Evolutionary conservation across 2,797 vertebrate genomes (phyloP), one percentile per base, ranked within the genome.

Genomic region (Anisognathus igniventris): DNA sequence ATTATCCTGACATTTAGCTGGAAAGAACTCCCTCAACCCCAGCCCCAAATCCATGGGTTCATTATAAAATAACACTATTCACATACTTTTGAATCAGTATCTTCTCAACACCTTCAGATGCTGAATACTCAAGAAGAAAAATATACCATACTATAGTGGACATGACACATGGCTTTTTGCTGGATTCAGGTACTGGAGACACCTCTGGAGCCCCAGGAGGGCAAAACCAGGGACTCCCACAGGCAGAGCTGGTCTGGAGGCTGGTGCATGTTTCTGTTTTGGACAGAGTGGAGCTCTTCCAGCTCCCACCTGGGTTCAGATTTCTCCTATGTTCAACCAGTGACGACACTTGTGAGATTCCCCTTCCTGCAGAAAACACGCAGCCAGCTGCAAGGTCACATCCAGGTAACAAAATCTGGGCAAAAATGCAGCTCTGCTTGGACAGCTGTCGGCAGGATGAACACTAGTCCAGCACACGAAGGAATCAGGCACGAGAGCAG

Each of bases 101-200:
- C 96, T 97, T 96, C 96, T 95, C 86, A 96, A 96, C 92, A 96
- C 92, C 86, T 97, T 97, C 96, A 97, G 97, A 96, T 97, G 97
- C 96, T 97, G 97, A 97, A 97, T 97, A 97, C 97, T 96, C 93
- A 90, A 94, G 92, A 88, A 95, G 90, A 94, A 96, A 94, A 97
- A 96, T 81, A 96, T 35, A 95, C 93, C 40, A 91, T 37, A 30
- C 88, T 95, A 45, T 78, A 91, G 81, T 3, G 79, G 97, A 88
- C 92, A 31, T 77, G 94, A 84, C 95, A 91, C 94, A 94, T 95
- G 96, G 93, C 95, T 96, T 96, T 90, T 58, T 58, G 91, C 85
- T 96, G 94, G 90, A 51, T 61, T 68, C 91, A 51, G 81, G 84
- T 40, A 14, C 78, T 94, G 47, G 1, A 77, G 84, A 65, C 2